These are phyloP conservation scores for Allolobophora icterica DNA, from an alignment of 2,888 invertebrate species.

Conservation along the genomic window DNA sequence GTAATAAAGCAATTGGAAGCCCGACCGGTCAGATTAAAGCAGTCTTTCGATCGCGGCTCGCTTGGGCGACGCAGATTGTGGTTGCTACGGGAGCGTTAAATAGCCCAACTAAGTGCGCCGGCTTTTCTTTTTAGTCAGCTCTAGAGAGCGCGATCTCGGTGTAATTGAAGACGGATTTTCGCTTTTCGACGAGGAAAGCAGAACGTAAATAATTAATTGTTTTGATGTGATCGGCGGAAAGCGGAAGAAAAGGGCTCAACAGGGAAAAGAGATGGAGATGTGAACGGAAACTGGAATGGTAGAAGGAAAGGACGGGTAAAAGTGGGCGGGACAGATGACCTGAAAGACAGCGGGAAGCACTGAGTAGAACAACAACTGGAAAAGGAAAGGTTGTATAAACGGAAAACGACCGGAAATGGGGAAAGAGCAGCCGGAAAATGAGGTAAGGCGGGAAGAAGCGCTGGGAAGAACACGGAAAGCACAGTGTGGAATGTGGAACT, in stretches of 20 bases:
- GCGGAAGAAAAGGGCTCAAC: not conserved
- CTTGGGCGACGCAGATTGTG: slow-evolving; percentile 21
- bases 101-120: slow-evolving; percentile 27
- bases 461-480: no score
- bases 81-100: slow-evolving; percentile 28
- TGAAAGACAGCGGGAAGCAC: no score
- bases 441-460: not conserved
- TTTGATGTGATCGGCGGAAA: not conserved
- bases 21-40: slow-evolving; percentile 4
- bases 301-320: not conserved
- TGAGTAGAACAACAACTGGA: not conserved
- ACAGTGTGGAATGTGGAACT: not conserved
- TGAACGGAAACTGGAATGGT: not conserved
- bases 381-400: not conserved
- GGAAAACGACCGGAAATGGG: not conserved
- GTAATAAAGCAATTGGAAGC: slow-evolving; percentile 24
- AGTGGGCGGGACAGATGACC: not conserved
- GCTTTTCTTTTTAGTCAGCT: slow-evolving; percentile 20
- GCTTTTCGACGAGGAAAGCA: not conserved
- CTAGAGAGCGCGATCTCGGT: slow-evolving; percentile 10
- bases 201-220: slow-evolving; percentile 17
- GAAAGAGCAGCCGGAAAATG: no score
- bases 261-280: not conserved
- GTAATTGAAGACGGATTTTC: not conserved
- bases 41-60: not conserved